Evolutionary conservation across 35 echinoderm and acorn worm species (phyloP).

Genomic region (Diadema setosum): DNA sequence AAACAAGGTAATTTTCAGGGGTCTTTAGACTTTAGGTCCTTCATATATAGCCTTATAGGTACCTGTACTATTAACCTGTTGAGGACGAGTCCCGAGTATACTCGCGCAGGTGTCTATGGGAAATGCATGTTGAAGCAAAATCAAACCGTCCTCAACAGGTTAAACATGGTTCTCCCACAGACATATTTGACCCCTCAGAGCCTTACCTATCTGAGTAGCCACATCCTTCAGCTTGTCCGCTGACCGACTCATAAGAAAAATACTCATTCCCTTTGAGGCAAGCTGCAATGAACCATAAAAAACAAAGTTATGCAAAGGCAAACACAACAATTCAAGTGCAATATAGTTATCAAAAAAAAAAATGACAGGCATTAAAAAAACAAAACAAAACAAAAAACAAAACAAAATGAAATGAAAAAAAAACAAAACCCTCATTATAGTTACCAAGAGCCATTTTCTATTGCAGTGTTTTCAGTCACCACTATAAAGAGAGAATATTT

Average conservation of each 20-base stretch:
- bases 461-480: neutral
- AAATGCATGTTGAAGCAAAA: too few species aligned
- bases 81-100: too few species aligned
- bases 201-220: slow-evolving; percentile 72
- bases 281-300: slow-evolving; percentile 52
- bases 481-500: too few species aligned
- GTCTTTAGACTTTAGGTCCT: too few species aligned
- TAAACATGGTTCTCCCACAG: too few species aligned
- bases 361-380: neutral
- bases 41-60: too few species aligned
- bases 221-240: slow-evolving; percentile 57
- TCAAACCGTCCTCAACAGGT: too few species aligned
- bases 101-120: too few species aligned
- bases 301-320: neutral
- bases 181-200: neutral
- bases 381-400: neutral
- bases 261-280: slow-evolving; percentile 72
- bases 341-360: neutral
- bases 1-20: too few species aligned
- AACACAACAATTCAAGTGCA: neutral
- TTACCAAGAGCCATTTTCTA: neutral
- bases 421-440: neutral
- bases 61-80: too few species aligned
- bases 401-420: neutral
- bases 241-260: slow-evolving; percentile 68